Evolutionary conservation across 2,113 vertebrate species (phyloP).

Genomic region (Butastur rufipennis): DNA sequence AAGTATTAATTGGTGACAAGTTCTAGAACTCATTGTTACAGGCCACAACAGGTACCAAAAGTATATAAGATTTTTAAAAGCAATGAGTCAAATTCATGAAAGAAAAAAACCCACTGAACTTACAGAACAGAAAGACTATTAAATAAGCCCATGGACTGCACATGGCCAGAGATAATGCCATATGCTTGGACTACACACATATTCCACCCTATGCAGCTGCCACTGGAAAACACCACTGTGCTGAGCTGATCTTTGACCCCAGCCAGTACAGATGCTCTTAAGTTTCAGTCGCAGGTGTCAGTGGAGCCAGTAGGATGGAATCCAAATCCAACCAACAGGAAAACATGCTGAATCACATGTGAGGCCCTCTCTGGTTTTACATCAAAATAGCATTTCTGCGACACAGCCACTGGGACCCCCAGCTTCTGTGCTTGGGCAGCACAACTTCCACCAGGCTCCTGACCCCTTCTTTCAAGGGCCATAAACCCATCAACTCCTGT

Average conservation of each 20-base stretch:
- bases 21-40: background rate
- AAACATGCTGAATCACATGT: fast-evolving
- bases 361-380: background rate
- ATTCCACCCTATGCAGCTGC: too few species aligned
- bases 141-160: background rate
- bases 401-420: background rate
- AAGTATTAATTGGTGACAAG: background rate
- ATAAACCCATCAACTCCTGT: background rate
- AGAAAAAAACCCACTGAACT: background rate
- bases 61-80: background rate
- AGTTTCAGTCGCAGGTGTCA: background rate
- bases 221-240: background rate
- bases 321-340: background rate
- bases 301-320: fast-evolving
- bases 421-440: background rate
- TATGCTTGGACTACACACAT: fast-evolving
- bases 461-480: background rate
- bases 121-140: background rate
- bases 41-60: background rate
- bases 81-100: background rate
- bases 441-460: background rate
- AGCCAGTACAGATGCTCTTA: background rate
- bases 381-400: background rate
- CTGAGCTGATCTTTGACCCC: background rate
- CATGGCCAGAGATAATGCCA: background rate